Evolutionary conservation across 1,140 invertebrate genomes (phyloP).

Genomic region (Stenopsyche tienmushanensis): DNA sequence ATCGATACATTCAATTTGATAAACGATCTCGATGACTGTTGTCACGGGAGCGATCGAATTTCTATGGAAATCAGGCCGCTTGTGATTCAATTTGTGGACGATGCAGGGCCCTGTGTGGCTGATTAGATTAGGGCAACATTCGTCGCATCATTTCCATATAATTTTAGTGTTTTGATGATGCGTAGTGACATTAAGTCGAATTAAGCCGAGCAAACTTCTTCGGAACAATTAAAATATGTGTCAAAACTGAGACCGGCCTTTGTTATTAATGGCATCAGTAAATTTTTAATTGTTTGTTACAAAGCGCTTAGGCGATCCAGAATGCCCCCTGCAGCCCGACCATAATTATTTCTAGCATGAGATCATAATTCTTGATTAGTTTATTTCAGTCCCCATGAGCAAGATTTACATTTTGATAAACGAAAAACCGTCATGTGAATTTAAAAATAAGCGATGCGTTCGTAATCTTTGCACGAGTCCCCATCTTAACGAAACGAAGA

Average conservation of each 20-base stretch:
- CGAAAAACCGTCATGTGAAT: not conserved
- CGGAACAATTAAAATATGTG: slow-evolving; percentile 22
- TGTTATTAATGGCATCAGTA: slow-evolving; percentile 17
- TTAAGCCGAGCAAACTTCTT: not conserved
- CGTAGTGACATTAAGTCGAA: not conserved
- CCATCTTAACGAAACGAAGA: no score
- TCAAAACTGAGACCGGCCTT: slow-evolving; percentile 15
- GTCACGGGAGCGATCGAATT: not conserved
- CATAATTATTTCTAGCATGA: slow-evolving; percentile 6
- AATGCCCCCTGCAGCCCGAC: not conserved
- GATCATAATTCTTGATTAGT: slow-evolving; percentile 23
- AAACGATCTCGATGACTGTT: not conserved
- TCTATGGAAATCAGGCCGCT: not conserved
- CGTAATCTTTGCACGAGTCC: no score
- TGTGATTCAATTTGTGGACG: no score
- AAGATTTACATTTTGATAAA: not conserved
- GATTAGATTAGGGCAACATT: no score
- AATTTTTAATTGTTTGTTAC: slow-evolving; percentile 26
- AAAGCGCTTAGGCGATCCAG: not conserved
- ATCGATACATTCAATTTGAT: not conserved
- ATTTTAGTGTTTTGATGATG: not conserved
- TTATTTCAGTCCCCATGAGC: not conserved
- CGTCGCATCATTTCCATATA: no score
- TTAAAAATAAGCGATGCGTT: not conserved
- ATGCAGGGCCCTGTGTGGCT: no score